Conservation (phyloP, 2,888 invertebrate species). For the Erynnis tages region DNA sequence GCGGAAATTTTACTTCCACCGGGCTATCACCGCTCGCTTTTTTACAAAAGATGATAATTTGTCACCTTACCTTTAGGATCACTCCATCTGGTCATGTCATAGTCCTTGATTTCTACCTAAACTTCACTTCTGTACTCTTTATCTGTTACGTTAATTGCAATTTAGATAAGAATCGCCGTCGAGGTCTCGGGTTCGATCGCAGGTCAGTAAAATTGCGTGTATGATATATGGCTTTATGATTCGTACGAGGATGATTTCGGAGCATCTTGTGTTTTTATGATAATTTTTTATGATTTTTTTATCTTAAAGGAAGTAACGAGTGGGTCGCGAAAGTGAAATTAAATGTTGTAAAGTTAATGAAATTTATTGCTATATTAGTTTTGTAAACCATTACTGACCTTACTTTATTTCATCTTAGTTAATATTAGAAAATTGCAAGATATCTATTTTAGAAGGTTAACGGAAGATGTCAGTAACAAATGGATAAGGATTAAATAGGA, state of each 20-base stretch:
- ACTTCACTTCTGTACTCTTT: too few relatives aligned
- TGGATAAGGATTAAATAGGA: too few relatives aligned
- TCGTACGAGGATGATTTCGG: constrained; percentile 5
- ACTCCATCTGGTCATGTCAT: too few relatives aligned
- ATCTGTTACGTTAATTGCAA: too few relatives aligned
- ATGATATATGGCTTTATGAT: constrained; percentile 26
- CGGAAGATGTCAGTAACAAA: too few relatives aligned
- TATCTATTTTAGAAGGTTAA: too few relatives aligned
- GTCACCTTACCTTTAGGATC: too few relatives aligned
- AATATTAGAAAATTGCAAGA: background rate
- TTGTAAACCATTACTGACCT: background rate
- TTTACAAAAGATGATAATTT: too few relatives aligned
- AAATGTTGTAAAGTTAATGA: background rate
- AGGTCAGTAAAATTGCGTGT: constrained; percentile 24
- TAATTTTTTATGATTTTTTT: constrained; percentile 22
- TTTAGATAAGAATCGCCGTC: constrained; percentile 25
- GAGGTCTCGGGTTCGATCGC: constrained; percentile 3
- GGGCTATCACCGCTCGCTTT: too few relatives aligned
- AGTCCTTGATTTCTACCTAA: too few relatives aligned
- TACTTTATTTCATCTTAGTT: background rate
- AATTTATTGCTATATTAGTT: background rate
- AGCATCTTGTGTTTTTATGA: constrained; percentile 12
- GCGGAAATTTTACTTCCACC: too few relatives aligned
- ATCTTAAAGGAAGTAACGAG: constrained; percentile 12
- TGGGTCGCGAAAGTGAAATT: constrained; percentile 18